A percentile compares a stretch with the other conserved stretches of the same genome.
phyloP scores from a whole-genome alignment of 2,797 vertebrate species.

The Podarcis lilfordi region DNA sequence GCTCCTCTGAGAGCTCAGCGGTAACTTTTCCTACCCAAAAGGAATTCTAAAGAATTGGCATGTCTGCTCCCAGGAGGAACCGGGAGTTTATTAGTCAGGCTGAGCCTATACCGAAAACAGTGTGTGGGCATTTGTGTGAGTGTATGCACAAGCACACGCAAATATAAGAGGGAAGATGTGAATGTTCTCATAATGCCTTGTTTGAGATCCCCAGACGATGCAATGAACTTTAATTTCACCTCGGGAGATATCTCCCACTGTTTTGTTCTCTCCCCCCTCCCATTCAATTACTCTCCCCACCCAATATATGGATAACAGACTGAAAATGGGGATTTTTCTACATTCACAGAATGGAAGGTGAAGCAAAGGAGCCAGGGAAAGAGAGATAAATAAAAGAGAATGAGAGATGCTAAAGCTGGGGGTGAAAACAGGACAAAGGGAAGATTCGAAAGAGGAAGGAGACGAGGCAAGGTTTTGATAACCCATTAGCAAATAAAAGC shows the following conservation, averaged over 20 bases:
- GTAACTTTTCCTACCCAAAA: conserved; percentile 41
- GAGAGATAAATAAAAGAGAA: neutral
- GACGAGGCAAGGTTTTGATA: conserved; percentile 26
- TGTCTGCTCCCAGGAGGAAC: conserved; percentile 51
- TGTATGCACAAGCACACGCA: conserved; percentile 4
- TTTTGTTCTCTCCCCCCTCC: conserved; percentile 23
- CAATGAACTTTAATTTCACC: conserved; percentile 58
- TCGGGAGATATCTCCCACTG: conserved; percentile 63
- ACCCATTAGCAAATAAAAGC: conserved; percentile 25
- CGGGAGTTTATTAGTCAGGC: conserved; percentile 59
- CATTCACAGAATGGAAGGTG: conserved; percentile 32
- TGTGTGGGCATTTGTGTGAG: conserved; percentile 51
- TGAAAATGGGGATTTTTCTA: conserved; percentile 57
- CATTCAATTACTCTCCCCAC: conserved; percentile 16
- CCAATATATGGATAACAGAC: conserved; percentile 42
- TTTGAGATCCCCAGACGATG: conserved; percentile 67
- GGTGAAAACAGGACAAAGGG: conserved; percentile 7
- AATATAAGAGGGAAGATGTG: conserved; percentile 38
- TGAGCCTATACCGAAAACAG: conserved; percentile 61
- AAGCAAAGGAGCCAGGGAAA: conserved; percentile 26
- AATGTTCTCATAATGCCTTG: conserved; percentile 68
- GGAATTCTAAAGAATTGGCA: conserved; percentile 54
- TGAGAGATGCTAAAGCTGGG: neutral
- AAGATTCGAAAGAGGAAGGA: neutral
- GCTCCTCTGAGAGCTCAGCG: conserved; percentile 52